Evolutionary conservation across 53 echinoderm and acorn worm genomes (phyloP).

Genomic region (Crossaster papposus): DNA sequence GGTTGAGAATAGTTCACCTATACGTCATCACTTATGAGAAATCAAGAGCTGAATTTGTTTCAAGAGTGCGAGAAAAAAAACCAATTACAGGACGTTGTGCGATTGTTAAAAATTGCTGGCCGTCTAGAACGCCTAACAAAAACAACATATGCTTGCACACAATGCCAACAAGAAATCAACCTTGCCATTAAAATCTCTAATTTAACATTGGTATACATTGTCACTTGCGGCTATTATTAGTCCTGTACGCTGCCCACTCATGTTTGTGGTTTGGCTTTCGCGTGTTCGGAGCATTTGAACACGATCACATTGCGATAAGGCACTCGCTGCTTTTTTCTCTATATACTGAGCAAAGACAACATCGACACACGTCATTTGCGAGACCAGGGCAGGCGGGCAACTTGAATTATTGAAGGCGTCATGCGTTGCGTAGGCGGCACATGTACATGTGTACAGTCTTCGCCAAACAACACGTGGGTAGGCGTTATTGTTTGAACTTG

Average conservation of each 20-base stretch:
- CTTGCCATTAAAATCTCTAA: too few relatives aligned
- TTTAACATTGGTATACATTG: not conserved
- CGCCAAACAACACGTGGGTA: slow-evolving; percentile 1
- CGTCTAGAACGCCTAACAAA: not conserved
- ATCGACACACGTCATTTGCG: slow-evolving; percentile 10
- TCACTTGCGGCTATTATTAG: too few relatives aligned
- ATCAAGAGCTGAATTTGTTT: not conserved
- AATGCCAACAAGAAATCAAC: not conserved
- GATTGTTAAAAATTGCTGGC: not conserved
- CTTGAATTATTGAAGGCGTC: not conserved
- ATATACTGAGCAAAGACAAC: not conserved
- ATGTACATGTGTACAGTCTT: too few relatives aligned
- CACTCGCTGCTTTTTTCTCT: not conserved
- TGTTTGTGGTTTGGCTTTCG: too few relatives aligned
- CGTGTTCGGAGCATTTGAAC: too few relatives aligned
- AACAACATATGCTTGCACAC: not conserved
- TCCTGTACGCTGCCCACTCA: too few relatives aligned
- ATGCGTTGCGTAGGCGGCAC: not conserved
- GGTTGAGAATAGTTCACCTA: not conserved
- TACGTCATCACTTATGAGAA: not conserved
- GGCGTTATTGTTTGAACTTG: slow-evolving; percentile 32
- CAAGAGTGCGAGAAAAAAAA: not conserved
- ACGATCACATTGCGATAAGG: too few relatives aligned
- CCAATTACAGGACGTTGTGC: not conserved
- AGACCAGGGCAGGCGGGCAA: not conserved